Base-by-base conservation (phyloP, 1,140 invertebrate species). In the Hycleus phaleratus region DNA sequence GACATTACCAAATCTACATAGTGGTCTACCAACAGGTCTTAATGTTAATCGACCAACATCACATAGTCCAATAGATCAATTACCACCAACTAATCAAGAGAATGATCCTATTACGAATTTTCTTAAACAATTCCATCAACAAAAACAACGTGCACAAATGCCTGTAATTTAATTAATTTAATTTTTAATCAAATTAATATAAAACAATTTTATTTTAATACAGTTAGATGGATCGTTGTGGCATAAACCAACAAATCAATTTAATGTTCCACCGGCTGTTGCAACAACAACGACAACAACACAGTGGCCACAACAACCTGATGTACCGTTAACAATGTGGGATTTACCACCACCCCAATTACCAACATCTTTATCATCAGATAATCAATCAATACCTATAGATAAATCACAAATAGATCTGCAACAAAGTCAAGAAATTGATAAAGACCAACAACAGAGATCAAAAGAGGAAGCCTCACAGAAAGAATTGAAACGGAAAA, bases 41-140 rank as follows among this genome's bases (percentile, higher is more conserved):
- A 18, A 18, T 2, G 18, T 62, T 24, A 58, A 57, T 12, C 44
- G 60, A 49, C 58, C 65, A 8, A 62, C 56, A 38, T 26, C 59
- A 24, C 51, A 58, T 32, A 45, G 49, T 12, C 50, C 58, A 3
- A 60, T 68, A 3, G 65, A 71, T 50, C 67, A 62, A 10, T 39
- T 65, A 26, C 39, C 60, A 4, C 46, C 63, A 18, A 18, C 18
- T 1, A 44, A 65, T 18, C 72, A 72, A 49, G 73, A 78, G 39
- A 74, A 75, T 40, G 75, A 81, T 71, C 75, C 78, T 0, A 78
- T 81, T 46, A 76, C 77, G 60, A 77, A 73, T 60, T 68, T 79
- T 52, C 58, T 81, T 49, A 74, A 78, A 46, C 79, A 81, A 48
- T 66, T 81, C 6, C 64, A 68, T n/a, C 69, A 68, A 56, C 62